Evolutionary conservation across 2,797 vertebrate species (phyloP).

Genomic region (Antrozous pallidus): DNA sequence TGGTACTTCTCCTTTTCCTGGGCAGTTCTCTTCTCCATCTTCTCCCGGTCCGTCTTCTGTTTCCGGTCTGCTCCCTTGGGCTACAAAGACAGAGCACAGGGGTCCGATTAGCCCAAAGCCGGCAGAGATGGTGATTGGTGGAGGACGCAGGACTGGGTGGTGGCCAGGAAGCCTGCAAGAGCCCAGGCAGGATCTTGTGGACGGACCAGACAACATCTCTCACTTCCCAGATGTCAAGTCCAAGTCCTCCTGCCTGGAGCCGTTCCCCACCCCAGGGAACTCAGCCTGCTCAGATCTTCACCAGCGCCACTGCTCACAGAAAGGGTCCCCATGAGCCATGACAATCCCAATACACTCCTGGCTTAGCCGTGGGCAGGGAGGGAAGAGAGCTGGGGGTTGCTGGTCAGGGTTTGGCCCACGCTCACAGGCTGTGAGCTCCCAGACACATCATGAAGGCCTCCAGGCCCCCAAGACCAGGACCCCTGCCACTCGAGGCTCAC

Average conservation of each 20-base stretch:
- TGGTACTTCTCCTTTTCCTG: slow-evolving; percentile 96
- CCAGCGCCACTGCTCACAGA: neutral
- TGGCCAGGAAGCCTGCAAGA: neutral
- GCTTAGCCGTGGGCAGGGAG: neutral
- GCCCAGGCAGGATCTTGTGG: neutral
- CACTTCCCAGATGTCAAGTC: neutral
- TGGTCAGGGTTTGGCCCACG: neutral
- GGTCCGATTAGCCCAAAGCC: slow-evolving; percentile 59
- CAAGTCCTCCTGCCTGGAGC: neutral
- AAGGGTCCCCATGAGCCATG: neutral
- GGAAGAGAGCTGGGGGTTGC: neutral
- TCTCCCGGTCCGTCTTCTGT: slow-evolving; percentile 96
- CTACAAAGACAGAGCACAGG: slow-evolving; percentile 81
- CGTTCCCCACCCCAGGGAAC: neutral
- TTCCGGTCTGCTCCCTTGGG: slow-evolving; percentile 98
- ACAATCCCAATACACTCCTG: neutral
- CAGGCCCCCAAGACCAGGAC: neutral
- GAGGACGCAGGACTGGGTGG: neutral
- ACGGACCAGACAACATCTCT: too few relatives aligned
- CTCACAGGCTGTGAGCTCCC: neutral
- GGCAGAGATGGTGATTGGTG: too few relatives aligned
- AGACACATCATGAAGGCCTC: fast-evolving
- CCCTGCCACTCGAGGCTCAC: neutral
- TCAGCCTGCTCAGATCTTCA: too few relatives aligned
- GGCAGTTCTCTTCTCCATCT: slow-evolving; percentile 92